These are phyloP conservation scores for Melipona beecheii DNA, from an alignment of 2,888 invertebrate species.

Conservation along the genomic window DNA sequence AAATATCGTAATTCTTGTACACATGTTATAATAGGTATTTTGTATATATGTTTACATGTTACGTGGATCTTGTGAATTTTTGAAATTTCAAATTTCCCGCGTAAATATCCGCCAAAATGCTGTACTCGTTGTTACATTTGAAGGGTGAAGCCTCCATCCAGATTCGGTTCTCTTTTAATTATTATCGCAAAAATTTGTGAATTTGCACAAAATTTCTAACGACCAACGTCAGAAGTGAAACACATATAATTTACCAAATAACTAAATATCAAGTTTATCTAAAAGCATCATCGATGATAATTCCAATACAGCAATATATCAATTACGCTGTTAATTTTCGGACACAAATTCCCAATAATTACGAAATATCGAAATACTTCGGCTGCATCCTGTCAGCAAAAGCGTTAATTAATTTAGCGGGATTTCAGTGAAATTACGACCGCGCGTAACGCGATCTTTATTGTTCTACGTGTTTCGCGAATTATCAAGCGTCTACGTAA, in stretches of 20 bases:
- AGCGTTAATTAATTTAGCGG: slow-evolving; percentile 10
- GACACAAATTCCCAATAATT: not conserved
- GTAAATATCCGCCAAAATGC: too few relatives aligned
- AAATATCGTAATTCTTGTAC: too few relatives aligned
- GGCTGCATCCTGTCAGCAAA: not conserved
- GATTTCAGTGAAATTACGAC: not conserved
- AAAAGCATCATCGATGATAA: not conserved
- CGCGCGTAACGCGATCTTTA: not conserved
- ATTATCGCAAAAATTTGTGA: too few relatives aligned
- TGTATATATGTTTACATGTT: too few relatives aligned
- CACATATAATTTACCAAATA: not conserved
- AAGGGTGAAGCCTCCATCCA: too few relatives aligned
- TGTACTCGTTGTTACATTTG: too few relatives aligned
- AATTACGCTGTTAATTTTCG: not conserved
- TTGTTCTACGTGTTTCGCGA: not conserved
- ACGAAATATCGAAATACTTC: not conserved
- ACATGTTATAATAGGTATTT: too few relatives aligned
- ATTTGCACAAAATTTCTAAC: too few relatives aligned
- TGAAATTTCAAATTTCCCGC: too few relatives aligned
- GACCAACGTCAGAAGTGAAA: not conserved
- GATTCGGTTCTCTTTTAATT: too few relatives aligned
- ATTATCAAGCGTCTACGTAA: not conserved
- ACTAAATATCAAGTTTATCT: not conserved
- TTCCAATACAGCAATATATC: too few relatives aligned
- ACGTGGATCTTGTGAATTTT: too few relatives aligned